These are phyloP conservation scores for Bombus balteatus DNA, from an alignment of 1,140 invertebrate genomes.

Conservation along the genomic window DNA sequence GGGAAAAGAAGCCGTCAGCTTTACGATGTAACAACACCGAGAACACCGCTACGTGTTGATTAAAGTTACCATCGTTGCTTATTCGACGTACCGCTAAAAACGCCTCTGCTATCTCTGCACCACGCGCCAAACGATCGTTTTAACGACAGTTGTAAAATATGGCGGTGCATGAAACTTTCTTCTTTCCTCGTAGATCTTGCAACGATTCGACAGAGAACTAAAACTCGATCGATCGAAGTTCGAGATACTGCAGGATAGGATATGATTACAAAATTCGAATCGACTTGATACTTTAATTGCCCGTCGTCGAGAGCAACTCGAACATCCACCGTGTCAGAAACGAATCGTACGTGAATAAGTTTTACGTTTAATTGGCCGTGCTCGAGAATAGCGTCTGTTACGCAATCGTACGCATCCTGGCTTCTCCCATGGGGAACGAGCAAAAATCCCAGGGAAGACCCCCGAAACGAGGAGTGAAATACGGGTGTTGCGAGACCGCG, in stretches of 20 bases:
- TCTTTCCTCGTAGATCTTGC: too few species aligned
- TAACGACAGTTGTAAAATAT: neutral
- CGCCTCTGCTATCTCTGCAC: neutral
- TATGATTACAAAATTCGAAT: neutral
- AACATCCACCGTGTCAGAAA: neutral
- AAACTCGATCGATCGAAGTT: neutral
- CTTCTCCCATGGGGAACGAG: neutral
- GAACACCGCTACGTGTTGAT: neutral
- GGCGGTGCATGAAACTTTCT: neutral
- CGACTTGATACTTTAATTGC: slow-evolving; percentile 30
- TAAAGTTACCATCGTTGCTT: slow-evolving; percentile 1
- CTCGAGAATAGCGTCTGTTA: slow-evolving; percentile 37
- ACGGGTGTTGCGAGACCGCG: slow-evolving; percentile 1
- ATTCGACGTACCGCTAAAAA: neutral
- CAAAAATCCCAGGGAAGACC: neutral
- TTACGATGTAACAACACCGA: neutral
- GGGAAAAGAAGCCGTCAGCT: slow-evolving; percentile 3
- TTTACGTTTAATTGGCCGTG: slow-evolving; percentile 40
- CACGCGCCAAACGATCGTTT: neutral
- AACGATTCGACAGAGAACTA: neutral
- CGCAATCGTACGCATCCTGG: neutral
- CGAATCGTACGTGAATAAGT: neutral
- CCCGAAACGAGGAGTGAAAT: slow-evolving; percentile 30
- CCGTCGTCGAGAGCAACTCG: neutral
- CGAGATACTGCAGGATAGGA: too few species aligned